A percentile compares a stretch with the other conserved stretches of the same genome.
phyloP scores from a whole-genome alignment of 2,113 vertebrate species.

The Aptenodytes patagonicus region DNA sequence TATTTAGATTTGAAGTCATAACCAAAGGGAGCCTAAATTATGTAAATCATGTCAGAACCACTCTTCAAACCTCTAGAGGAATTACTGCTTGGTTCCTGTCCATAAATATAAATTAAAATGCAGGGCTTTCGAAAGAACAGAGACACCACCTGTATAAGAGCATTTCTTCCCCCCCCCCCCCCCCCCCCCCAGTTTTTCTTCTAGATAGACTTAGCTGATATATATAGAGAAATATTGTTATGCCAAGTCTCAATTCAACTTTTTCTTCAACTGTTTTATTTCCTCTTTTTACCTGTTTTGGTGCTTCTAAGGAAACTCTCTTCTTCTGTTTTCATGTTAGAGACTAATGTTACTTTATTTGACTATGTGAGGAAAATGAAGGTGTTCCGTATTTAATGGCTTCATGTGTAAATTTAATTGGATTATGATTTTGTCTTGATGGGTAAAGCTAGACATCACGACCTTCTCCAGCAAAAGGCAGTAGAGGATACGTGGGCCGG shows the following conservation, averaged over 20 bases:
- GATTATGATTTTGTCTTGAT: neutral
- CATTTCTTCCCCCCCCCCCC: neutral
- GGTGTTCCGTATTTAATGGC: neutral
- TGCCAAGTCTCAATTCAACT: neutral
- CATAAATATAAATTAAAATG: neutral
- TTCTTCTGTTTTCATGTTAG: neutral
- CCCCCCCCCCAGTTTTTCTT: neutral
- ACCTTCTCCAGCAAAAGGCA: neutral
- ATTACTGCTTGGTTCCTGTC: neutral
- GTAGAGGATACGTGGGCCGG: fast-evolving
- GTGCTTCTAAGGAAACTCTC: neutral
- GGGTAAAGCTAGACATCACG: neutral
- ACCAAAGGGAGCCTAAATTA: neutral
- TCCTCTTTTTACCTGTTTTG: neutral
- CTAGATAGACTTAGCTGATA: neutral
- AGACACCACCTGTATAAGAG: neutral
- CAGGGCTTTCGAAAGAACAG: neutral
- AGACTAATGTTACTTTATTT: neutral
- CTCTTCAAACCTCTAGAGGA: neutral
- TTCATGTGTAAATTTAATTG: neutral
- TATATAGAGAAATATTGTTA: neutral
- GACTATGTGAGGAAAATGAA: neutral
- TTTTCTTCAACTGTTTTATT: neutral
- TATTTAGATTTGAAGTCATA: neutral
- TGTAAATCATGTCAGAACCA: neutral